Conservation (phyloP, 2,113 vertebrate species). For the Alethe castanea region DNA sequence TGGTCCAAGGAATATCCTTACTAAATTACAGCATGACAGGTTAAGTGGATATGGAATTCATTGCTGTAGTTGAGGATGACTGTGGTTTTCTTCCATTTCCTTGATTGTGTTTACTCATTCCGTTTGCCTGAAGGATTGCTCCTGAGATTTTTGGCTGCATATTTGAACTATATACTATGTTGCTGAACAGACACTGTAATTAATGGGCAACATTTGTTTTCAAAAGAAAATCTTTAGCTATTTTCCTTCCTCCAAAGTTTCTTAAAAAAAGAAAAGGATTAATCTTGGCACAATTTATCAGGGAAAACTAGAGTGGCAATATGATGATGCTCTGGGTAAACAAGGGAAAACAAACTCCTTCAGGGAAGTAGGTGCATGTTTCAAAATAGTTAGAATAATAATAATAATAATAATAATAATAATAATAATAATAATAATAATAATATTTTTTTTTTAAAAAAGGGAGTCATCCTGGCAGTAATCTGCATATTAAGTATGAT, state of each 20-base stretch:
- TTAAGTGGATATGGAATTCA: background rate
- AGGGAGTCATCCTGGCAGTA: background rate
- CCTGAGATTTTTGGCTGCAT: background rate
- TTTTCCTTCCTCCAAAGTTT: background rate
- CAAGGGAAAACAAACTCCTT: background rate
- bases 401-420: background rate
- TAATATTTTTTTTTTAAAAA: no score
- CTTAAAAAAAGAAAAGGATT: background rate
- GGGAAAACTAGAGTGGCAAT: background rate
- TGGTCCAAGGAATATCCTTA: background rate
- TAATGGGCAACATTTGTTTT: background rate
- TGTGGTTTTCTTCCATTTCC: background rate
- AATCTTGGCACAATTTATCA: background rate
- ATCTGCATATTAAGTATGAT: background rate
- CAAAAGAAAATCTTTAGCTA: background rate
- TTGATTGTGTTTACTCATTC: background rate
- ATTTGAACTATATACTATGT: background rate
- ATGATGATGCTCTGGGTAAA: background rate
- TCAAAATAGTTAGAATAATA: background rate
- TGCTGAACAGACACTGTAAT: background rate
- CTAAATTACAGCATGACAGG: background rate
- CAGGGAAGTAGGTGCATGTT: background rate
- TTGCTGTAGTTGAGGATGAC: fast-evolving
- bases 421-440: no score
- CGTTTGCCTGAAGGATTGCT: background rate